phyloP scores from a whole-genome alignment of 2,113 vertebrate genomes.

The Bambusicola thoracicus region DNA sequence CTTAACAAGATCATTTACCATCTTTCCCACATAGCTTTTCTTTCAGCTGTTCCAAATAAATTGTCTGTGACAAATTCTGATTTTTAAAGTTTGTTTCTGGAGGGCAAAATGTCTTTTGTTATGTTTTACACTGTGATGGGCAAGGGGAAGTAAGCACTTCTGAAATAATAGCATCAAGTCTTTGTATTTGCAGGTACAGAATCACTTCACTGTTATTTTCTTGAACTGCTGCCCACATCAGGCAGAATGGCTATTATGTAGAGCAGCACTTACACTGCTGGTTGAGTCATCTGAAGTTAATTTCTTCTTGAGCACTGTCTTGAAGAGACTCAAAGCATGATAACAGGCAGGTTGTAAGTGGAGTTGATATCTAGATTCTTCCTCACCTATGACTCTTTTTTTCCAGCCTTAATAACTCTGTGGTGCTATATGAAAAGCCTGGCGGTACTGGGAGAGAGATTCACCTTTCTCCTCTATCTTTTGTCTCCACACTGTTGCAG shows the following conservation, averaged over 20 bases:
- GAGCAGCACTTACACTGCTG: background rate
- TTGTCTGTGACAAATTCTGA: background rate
- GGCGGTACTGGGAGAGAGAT: rapidly evolving
- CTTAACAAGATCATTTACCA: background rate
- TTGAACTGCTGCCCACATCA: background rate
- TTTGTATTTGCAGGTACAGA: background rate
- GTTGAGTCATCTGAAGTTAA: background rate
- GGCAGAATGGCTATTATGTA: background rate
- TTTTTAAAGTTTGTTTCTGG: background rate
- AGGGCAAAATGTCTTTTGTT: background rate
- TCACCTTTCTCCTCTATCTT: background rate
- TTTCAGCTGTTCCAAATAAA: background rate
- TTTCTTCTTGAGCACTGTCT: background rate
- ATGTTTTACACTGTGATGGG: background rate
- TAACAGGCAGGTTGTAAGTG: background rate
- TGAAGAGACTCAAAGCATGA: background rate
- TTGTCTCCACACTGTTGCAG: background rate
- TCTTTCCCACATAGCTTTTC: background rate
- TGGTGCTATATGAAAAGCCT: background rate
- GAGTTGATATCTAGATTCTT: background rate
- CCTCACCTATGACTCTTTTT: background rate
- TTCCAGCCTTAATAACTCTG: background rate
- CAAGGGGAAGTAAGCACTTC: background rate
- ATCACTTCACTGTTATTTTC: background rate
- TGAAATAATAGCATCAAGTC: background rate